Base-by-base conservation (phyloP, 2,113 vertebrate genomes). In the Anarrhichthys ocellatus region DNA sequence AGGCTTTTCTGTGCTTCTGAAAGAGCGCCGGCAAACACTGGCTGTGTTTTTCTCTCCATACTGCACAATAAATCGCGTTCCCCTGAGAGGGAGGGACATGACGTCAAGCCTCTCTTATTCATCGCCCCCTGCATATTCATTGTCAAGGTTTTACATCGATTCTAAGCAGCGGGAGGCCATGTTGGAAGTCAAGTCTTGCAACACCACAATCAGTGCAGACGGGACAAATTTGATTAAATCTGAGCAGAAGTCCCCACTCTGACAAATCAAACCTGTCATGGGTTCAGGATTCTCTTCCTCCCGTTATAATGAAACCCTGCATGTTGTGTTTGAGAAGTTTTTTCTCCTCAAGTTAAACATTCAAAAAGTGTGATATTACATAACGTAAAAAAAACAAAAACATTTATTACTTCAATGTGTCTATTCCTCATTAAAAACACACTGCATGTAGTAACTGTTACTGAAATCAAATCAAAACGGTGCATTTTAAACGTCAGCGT, bases 31-130 rank as follows among this genome's bases (percentile, higher is more conserved):
- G 73, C 78, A 67, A 84, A 87, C 87, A 46, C 63, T 40, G 78
- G 84, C 69, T 17, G 67, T 78, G 87, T 84, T 79, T 89, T 32
- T 76, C 85, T 80, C 81, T 73, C 76, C 82, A 66, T 82, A 83
- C 86, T 72, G 77, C 87, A 89, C 87, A 89, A 92, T 90, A 85
- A 88, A 92, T 74, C 38, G 20, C 62, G 46, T 69, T 90, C 91
- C 91, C 92, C 70, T 11, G 80, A 82, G 90, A 89, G 80, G 69
- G 48, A 83, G 76, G 54, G 65, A 75, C 32, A 81, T 93, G 91
- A 93, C 91, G 92, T 93, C 91, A 93, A 90, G 84, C 63, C 74
- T 63, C 75, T 76, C 87, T 84, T 80, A 66, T 89, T 90, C 82
- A 85, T 15, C 79, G 71, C 20, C 20, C 50, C 22, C 86, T 87